phyloP scores from a whole-genome alignment of 2,888 invertebrate species.

The Lithodes maja region DNA sequence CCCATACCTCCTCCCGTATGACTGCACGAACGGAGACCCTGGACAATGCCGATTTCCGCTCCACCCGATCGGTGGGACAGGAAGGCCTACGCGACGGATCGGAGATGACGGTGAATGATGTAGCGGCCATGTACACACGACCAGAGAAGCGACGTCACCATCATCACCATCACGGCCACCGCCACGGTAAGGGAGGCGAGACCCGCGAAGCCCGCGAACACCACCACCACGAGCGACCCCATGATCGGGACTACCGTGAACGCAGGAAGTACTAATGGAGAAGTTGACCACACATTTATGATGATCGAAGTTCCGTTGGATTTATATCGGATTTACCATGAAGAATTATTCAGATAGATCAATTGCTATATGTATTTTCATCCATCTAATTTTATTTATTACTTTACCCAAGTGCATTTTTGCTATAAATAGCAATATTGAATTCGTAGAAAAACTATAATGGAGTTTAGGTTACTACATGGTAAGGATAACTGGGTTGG shows the following conservation, averaged over 20 bases:
- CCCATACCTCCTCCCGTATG: slow-evolving; percentile 70
- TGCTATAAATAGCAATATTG: too few species aligned
- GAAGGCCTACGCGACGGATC: slow-evolving; percentile 74
- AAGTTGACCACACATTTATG: neutral
- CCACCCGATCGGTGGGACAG: slow-evolving; percentile 72
- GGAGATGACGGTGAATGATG: slow-evolving; percentile 75
- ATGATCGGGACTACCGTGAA: slow-evolving; percentile 73
- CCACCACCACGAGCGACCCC: slow-evolving; percentile 74
- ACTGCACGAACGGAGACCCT: slow-evolving; percentile 71
- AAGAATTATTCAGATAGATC: too few species aligned
- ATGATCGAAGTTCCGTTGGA: neutral
- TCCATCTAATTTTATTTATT: too few species aligned
- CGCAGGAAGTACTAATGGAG: slow-evolving; percentile 55
- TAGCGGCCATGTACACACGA: slow-evolving; percentile 73
- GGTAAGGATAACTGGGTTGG: too few species aligned
- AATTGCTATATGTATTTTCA: too few species aligned
- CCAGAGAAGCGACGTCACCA: slow-evolving; percentile 82
- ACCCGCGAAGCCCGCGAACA: slow-evolving; percentile 6
- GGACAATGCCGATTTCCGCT: slow-evolving; percentile 71
- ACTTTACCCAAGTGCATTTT: too few species aligned
- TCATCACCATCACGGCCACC: slow-evolving; percentile 84
- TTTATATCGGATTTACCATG: too few species aligned
- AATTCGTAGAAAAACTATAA: too few species aligned
- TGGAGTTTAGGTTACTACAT: too few species aligned
- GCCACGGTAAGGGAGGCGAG: slow-evolving; percentile 73